phyloP scores from a whole-genome alignment of 2,888 invertebrate genomes.

The Apodemia duryi region DNA sequence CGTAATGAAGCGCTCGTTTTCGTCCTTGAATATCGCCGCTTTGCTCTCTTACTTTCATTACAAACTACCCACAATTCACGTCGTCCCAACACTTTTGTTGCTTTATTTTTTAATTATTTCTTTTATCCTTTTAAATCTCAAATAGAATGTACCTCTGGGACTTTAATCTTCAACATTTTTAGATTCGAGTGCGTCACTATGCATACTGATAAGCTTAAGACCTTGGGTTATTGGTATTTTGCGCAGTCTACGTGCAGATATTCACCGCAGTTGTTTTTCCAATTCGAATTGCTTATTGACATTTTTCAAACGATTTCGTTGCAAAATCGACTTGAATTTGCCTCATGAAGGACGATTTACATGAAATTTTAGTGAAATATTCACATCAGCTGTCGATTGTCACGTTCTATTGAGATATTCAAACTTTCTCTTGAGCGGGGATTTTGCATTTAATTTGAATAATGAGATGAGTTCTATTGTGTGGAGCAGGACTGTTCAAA shows the following conservation, averaged over 20 bases:
- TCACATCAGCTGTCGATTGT: slow-evolving; percentile 69
- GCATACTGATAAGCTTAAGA: slow-evolving; percentile 59
- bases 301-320: slow-evolving; percentile 51
- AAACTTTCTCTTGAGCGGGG: slow-evolving; percentile 57
- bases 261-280: slow-evolving; percentile 55
- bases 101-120: slow-evolving; percentile 59
- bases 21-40: slow-evolving; percentile 70
- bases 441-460: slow-evolving; percentile 68
- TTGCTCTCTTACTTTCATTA: slow-evolving; percentile 58
- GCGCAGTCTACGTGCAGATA: slow-evolving; percentile 50
- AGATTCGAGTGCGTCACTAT: slow-evolving; percentile 51
- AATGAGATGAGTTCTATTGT: slow-evolving; percentile 59
- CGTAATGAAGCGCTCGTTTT: slow-evolving; percentile 76
- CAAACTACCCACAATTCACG: slow-evolving; percentile 60
- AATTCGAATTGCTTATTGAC: slow-evolving; percentile 45
- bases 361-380: slow-evolving; percentile 72
- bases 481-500: slow-evolving; percentile 44
- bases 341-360: slow-evolving; percentile 56
- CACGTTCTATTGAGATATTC: slow-evolving; percentile 71
- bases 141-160: slow-evolving; percentile 32
- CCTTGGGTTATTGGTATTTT: slow-evolving; percentile 54
- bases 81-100: slow-evolving; percentile 51
- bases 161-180: slow-evolving; percentile 53
- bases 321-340: slow-evolving; percentile 45
- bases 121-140: slow-evolving; percentile 43